Base-by-base conservation (phyloP, 2,113 vertebrate genomes). In the Limanda limanda region DNA sequence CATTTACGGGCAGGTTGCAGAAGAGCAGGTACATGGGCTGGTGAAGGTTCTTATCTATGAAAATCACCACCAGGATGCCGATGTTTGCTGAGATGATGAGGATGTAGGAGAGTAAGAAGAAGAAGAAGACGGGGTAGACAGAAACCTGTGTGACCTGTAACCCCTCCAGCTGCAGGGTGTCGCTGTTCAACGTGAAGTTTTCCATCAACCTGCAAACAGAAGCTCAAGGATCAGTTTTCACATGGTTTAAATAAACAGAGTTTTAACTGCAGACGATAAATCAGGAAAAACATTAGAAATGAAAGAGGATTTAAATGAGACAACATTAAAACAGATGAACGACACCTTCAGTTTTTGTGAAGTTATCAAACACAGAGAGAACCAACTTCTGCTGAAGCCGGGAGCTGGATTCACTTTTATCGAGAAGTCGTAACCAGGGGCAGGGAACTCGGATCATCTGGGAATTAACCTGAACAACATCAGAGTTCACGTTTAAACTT, bases 11-110 rank as follows among this genome's bases (percentile, higher is more conserved):
- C 61, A 92, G 68, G 67, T 90, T 92, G 40, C 87, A 92, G n/a
- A 89, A 90, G 0, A 92, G 78, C 0, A 93, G 74, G 31, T 92
- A 91, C 89, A 93, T 92, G 5, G 92, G 92, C 52, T 89, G 74
- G 48, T 89, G 90, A 2, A 93, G 81, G 70, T 4, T 87, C 1
- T 51, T 82, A 20, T 92, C 79, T 0, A 64, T 25, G 2, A 45
- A 66, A 2, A 93, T 67, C 20, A 93, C 68, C 0, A 82, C 21
- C 0, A 85, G 14, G 35, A 92, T 68, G 10, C 90, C 82, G 0
- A 87, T 27, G 31, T 94, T 93, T 12, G 69, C 42, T 0, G 83
- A 0, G 12, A 93, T 59, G 9, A 88, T 90, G 3, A 92, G 24
- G 0, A 92, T 0, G 59, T 93, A 94, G 51, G 55, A 75, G 2